Conservation (phyloP, 92 coral and sea anemone genomes). For the Zoanthus sociatus region DNA sequence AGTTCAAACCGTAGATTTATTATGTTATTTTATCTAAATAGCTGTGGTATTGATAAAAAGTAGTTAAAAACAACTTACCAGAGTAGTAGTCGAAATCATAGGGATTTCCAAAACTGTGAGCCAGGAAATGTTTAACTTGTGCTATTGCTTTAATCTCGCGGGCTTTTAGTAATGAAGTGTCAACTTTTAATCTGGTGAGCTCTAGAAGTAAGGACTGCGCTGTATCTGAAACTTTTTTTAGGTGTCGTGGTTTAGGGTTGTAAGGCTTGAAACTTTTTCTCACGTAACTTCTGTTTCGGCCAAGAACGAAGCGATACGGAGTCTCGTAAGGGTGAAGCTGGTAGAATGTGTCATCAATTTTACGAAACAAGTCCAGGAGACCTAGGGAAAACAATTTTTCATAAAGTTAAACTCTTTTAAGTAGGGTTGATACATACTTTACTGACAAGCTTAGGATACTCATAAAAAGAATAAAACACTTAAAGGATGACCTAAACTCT, state of each 20-base stretch:
- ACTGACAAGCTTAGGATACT: too few species aligned
- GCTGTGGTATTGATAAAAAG: not conserved
- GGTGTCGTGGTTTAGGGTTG: constrained; percentile 71
- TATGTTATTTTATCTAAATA: too few species aligned
- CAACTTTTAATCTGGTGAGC: constrained; percentile 54
- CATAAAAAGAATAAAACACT: too few species aligned
- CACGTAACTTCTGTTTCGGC: constrained; percentile 49
- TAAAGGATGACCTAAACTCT: too few species aligned
- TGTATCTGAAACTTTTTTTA: constrained; percentile 77
- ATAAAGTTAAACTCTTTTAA: not conserved
- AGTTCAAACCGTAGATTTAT: too few species aligned
- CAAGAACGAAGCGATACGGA: constrained; percentile 61
- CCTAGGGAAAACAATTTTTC: constrained; percentile 39
- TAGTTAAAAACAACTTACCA: constrained; percentile 42
- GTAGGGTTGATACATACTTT: too few species aligned
- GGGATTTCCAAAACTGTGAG: constrained; percentile 88
- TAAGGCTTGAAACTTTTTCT: constrained; percentile 65
- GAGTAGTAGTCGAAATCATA: constrained; percentile 90
- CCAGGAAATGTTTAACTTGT: constrained; percentile 74
- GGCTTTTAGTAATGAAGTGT: constrained; percentile 64
- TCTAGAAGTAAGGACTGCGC: constrained; percentile 63
- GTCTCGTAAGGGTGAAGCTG: constrained; percentile 69
- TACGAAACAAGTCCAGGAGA: constrained; percentile 63
- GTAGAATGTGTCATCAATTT: constrained; percentile 66
- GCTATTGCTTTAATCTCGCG: constrained; percentile 82